These are phyloP conservation scores for Drosophila insularis DNA, from an alignment of 1,140 invertebrate genomes.

Conservation along the genomic window DNA sequence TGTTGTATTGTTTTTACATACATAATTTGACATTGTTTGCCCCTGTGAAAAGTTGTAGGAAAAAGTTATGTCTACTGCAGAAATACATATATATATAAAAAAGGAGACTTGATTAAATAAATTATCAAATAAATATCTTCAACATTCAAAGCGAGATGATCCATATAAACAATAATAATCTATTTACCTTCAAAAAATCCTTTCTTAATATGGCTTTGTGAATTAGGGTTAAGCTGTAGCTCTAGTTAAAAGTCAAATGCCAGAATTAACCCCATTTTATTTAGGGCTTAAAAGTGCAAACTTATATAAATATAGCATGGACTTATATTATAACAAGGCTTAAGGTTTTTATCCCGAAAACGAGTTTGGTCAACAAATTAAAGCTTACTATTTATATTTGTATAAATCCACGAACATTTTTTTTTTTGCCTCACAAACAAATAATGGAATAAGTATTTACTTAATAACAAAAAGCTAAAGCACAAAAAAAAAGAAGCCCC, in stretches of 20 bases:
- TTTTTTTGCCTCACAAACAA: background rate
- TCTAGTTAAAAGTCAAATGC: background rate
- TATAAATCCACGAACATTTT: background rate
- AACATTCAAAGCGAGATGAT: too few relatives aligned
- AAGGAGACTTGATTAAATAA: too few relatives aligned
- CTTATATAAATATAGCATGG: background rate
- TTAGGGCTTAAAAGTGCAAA: slow-evolving; percentile 2
- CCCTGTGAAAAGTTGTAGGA: slow-evolving; percentile 1
- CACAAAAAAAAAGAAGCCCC: background rate
- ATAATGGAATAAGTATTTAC: background rate
- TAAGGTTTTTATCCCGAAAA: background rate
- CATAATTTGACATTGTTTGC: slow-evolving; percentile 17
- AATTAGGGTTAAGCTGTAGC: background rate
- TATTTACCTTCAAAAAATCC: too few relatives aligned
- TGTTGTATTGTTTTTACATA: slow-evolving; percentile 6
- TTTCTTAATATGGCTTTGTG: background rate
- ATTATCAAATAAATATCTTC: too few relatives aligned
- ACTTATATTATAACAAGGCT: background rate
- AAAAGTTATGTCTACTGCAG: slow-evolving; percentile 4
- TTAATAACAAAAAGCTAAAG: background rate
- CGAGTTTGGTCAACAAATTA: slow-evolving; percentile 5
- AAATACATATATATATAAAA: background rate
- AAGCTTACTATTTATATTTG: slow-evolving; percentile 1
- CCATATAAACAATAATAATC: too few relatives aligned
- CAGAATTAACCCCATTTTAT: background rate